phyloP scores from a whole-genome alignment of 30 jellyfish, hydroid and myxozoan genomes.

The Nemopilema nomurai region DNA sequence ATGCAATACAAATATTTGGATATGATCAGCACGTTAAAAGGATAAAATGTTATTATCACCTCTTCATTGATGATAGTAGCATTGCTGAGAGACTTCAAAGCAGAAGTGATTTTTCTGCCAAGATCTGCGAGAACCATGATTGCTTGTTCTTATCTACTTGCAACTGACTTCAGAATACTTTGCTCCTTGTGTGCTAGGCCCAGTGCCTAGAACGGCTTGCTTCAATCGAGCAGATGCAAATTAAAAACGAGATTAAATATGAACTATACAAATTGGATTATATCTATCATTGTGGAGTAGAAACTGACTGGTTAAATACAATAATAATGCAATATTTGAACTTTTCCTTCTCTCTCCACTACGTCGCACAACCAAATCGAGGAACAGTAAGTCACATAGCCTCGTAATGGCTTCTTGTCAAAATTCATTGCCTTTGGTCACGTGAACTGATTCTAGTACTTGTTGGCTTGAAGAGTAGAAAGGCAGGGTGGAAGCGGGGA shows the following conservation, averaged over 20 bases:
- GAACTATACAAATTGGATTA: not conserved
- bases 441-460: not conserved
- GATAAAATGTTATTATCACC: constrained; percentile 38
- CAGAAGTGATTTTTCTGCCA: constrained; percentile 96
- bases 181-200: not conserved
- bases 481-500: no score
- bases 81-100: constrained; percentile 94
- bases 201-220: not conserved
- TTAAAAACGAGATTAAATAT: no score
- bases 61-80: constrained; percentile 97
- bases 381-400: not conserved
- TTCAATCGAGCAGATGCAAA: not conserved
- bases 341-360: not conserved
- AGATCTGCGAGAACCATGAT: constrained; percentile 98
- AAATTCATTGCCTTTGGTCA: not conserved
- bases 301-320: not conserved
- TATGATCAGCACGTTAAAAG: not conserved
- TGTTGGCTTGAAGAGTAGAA: no score
- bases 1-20: not conserved
- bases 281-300: not conserved
- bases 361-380: not conserved
- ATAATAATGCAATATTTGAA: not conserved
- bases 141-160: not conserved
- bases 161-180: not conserved
- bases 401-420: not conserved